phyloP scores from a whole-genome alignment of 2,888 invertebrate genomes.

The Sussaba pulchella region DNA sequence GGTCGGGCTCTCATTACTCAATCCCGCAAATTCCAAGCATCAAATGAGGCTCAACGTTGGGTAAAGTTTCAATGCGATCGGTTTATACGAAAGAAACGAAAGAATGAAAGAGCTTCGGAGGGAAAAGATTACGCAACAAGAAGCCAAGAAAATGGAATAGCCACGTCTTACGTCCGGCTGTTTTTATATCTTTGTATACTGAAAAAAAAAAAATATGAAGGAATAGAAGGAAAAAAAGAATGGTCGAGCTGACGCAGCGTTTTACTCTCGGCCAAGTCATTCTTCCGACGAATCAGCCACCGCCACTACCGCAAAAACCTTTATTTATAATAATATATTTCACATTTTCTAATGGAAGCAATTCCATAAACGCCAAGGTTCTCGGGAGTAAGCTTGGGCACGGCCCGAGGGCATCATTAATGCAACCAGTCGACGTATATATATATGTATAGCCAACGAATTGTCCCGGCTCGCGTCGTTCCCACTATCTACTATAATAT shows the following conservation, averaged over 20 bases:
- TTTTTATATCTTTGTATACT: constrained; percentile 23
- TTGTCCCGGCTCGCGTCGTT: constrained; percentile 60
- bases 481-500: constrained; percentile 63
- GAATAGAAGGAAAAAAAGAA: constrained; percentile 21
- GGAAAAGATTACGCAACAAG: not conserved
- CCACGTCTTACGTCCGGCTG: constrained; percentile 43
- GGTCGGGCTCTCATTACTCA: constrained; percentile 32
- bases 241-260: constrained; percentile 35
- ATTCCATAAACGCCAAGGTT: constrained; percentile 73
- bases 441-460: constrained; percentile 35
- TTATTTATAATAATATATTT: constrained; percentile 66
- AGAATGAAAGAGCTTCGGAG: constrained; percentile 17
- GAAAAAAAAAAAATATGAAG: constrained; percentile 2
- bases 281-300: constrained; percentile 42
- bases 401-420: constrained; percentile 81
- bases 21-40: constrained; percentile 32
- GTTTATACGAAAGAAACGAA: constrained; percentile 15
- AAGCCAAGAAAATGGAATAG: constrained; percentile 17
- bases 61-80: constrained; percentile 12
- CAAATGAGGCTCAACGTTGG: constrained; percentile 23
- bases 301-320: constrained; percentile 38
- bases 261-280: constrained; percentile 28
- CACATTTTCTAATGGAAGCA: constrained; percentile 70
- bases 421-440: constrained; percentile 67
- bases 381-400: constrained; percentile 65